Evolutionary conservation across 2,113 vertebrate genomes (phyloP).

Genomic region (Gopherus flavomarginatus): DNA sequence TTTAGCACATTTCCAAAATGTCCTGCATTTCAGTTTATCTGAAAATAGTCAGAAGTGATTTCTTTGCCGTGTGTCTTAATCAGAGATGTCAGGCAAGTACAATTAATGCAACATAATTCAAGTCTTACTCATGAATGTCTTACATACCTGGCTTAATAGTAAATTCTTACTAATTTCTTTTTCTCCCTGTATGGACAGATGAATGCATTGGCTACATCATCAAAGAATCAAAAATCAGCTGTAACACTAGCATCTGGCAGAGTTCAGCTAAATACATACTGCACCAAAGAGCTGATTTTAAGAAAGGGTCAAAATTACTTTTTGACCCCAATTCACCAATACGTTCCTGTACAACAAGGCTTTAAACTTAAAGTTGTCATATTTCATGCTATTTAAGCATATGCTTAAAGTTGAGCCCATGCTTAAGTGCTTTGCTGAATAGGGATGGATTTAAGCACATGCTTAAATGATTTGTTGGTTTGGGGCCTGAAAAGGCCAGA

Average conservation of each 20-base stretch:
- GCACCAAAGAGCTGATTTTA: not conserved
- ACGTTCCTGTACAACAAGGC: not conserved
- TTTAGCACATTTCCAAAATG: conserved; percentile 35
- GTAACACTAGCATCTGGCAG: not conserved
- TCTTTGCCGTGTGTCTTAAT: conserved; percentile 47
- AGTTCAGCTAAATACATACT: not conserved
- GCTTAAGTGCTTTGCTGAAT: not conserved
- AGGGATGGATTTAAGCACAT: not conserved
- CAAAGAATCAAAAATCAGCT: not conserved
- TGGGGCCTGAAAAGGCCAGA: not conserved
- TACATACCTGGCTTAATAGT: not conserved
- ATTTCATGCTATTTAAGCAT: not conserved
- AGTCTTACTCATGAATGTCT: conserved; percentile 14
- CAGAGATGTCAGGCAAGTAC: conserved; percentile 47
- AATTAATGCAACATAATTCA: conserved; percentile 11
- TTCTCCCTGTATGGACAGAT: not conserved
- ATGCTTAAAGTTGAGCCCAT: not conserved
- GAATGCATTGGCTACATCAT: not conserved
- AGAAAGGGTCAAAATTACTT: not conserved
- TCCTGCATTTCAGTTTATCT: conserved; percentile 50
- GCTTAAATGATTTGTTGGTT: not conserved
- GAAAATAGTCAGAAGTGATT: conserved; percentile 1
- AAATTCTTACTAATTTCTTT: not conserved
- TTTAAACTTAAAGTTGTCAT: not conserved
- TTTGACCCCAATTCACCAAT: not conserved